A percentile compares a stretch with the other conserved stretches of the same genome.
phyloP scores from a whole-genome alignment of 2,113 vertebrate genomes.

The Jaculus jaculus region DNA sequence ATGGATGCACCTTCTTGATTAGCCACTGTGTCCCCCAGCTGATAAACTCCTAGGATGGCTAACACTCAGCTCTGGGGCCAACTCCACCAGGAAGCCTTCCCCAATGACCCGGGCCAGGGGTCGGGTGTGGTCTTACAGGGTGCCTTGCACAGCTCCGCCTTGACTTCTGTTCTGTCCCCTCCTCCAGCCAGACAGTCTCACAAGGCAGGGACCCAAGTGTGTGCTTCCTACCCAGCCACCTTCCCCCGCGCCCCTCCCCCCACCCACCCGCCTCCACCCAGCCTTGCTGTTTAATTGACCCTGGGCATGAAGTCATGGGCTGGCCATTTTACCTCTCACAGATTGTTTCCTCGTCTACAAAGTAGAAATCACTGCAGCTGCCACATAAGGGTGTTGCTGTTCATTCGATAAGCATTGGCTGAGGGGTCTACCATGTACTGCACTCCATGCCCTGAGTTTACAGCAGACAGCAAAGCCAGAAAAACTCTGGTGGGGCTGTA shows the following conservation, averaged over 20 bases:
- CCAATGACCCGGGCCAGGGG: no score
- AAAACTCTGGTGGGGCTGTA: neutral
- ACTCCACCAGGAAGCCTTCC: constrained; percentile 11
- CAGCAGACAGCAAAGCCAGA: neutral
- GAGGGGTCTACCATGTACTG: neutral
- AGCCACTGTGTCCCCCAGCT: neutral
- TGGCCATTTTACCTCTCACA: neutral
- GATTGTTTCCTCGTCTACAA: neutral
- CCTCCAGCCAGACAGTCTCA: neutral
- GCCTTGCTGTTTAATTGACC: neutral
- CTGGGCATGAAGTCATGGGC: neutral
- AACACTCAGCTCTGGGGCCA: neutral
- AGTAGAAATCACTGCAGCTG: neutral
- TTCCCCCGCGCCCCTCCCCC: no score
- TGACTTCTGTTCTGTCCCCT: neutral
- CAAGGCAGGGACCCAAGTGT: neutral
- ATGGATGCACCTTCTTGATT: no score
- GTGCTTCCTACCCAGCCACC: no score
- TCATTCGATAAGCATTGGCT: neutral
- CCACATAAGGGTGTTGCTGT: no score
- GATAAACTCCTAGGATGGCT: neutral
- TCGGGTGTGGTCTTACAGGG: neutral
- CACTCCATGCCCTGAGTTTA: neutral
- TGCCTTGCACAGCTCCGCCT: neutral
- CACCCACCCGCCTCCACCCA: neutral